Evolutionary conservation across 2,113 vertebrate species (phyloP), one percentile per base, ranked within the genome.

Genomic region (Grallaria varia): DNA sequence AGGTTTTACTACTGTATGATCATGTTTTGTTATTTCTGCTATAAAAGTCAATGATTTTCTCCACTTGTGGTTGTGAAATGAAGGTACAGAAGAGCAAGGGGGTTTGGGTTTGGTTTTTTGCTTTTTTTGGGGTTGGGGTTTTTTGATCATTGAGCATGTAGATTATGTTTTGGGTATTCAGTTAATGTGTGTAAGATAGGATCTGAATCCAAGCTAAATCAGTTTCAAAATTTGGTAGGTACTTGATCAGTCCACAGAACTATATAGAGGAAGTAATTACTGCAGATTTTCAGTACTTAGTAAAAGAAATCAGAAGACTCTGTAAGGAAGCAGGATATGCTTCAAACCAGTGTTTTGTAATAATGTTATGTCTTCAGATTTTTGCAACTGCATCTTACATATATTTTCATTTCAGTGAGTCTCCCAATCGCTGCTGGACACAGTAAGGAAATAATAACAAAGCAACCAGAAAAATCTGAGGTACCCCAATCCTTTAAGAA

Each of bases 51-150:
- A 12, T 60, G 5, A 24, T 69, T 80, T 88, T 88, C 33, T 85
- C 22, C 28, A 37, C 18, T 68, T 90, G 12, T 33, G 37, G 18
- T 80, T 83, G n/a, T 40, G 40, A 90, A 83, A 58, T 89, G 37
- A 89, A 89, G 30, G 12, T 80, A 64, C 9, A 21, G 8, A 69
- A 90, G 18, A 85, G 12, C 15, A 63, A 59, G 14, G 9, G 3
- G 1, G 0, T 2, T 23, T 30, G 0, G 3, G 2, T 5, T 8
- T 73, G 31, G 5, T 2, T 4, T 52, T 50, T 75, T 20, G 60
- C 14, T 6, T 56, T 68, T 9, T 4, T 77, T 66, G n/a, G 33
- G 10, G 0, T 49, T 62, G 13, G 7, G 11, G 5, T 33, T 59
- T 83, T 87, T 40, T 60, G 31, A 14, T 35, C 23, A 40, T 12